A percentile compares a stretch with the other conserved stretches of the same genome.
These are phyloP conservation scores for Phyllostomus discolor DNA, from an alignment of 2,113 vertebrate genomes.

Conservation along the genomic window DNA sequence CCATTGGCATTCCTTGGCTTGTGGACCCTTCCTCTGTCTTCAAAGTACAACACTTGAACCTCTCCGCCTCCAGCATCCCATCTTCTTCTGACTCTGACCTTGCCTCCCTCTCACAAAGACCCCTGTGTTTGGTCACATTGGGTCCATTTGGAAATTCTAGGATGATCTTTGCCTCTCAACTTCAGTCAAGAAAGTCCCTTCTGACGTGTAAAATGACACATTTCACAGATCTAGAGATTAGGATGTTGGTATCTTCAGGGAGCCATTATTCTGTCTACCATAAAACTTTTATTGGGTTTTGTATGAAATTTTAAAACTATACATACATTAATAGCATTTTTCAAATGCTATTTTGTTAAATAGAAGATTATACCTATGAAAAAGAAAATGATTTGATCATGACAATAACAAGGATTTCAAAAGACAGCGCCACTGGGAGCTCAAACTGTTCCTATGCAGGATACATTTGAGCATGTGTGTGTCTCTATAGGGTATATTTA, in stretches of 20 bases:
- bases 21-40: not conserved
- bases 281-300: not conserved
- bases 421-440: not conserved
- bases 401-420: not conserved
- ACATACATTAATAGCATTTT: not conserved
- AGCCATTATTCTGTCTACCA: not conserved
- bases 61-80: not conserved
- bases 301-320: not conserved
- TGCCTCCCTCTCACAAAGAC: not conserved
- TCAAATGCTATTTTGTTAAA: not conserved
- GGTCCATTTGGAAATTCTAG: not conserved
- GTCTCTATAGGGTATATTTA: not conserved
- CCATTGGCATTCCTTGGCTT: too few relatives aligned
- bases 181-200: not conserved
- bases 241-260: not conserved
- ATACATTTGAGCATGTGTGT: not conserved
- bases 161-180: not conserved
- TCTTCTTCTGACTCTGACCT: not conserved
- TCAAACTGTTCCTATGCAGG: not conserved
- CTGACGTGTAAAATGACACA: not conserved
- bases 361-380: not conserved
- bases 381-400: not conserved
- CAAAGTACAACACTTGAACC: not conserved
- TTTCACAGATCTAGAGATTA: not conserved
- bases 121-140: not conserved